Evolutionary conservation across 2,797 vertebrate species (phyloP).

Genomic region (Sparus aurata): DNA sequence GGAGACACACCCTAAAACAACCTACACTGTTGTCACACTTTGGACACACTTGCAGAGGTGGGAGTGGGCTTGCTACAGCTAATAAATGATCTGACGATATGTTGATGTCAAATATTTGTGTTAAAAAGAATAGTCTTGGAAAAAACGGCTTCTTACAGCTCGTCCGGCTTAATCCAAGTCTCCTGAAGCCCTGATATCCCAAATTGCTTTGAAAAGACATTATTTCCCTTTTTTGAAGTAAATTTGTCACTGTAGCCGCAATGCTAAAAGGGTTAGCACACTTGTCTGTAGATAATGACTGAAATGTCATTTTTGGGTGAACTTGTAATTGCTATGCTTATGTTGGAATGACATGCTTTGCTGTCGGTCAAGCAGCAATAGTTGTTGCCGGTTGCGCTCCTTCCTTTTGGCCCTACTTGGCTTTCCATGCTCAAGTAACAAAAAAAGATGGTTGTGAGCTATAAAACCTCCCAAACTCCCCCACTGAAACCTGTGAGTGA

Average conservation of each 20-base stretch:
- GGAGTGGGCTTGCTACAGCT: slow-evolving; percentile 23
- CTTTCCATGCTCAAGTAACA: background rate
- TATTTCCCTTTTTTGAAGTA: too few species aligned
- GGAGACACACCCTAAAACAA: slow-evolving; percentile 64
- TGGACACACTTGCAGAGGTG: slow-evolving; percentile 52
- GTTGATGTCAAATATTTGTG: slow-evolving; percentile 24
- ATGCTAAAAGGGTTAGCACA: too few species aligned
- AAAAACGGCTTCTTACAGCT: too few species aligned
- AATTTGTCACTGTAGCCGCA: too few species aligned
- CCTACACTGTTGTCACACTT: slow-evolving; percentile 55
- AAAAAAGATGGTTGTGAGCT: background rate
- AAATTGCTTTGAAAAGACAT: too few species aligned
- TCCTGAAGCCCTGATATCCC: too few species aligned
- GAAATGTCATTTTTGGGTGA: too few species aligned
- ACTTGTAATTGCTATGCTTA: background rate
- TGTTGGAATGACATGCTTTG: background rate
- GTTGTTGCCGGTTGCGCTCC: background rate
- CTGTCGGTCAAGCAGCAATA: background rate
- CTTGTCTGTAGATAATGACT: too few species aligned
- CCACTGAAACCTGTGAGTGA: slow-evolving; percentile 11
- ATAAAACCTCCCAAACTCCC: slow-evolving; percentile 13
- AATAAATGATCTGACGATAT: slow-evolving; percentile 36
- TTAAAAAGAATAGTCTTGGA: slow-evolving; percentile 12
- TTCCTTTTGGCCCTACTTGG: slow-evolving; percentile 1
- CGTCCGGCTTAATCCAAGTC: too few species aligned